A percentile compares a stretch with the other conserved stretches of the same genome.
These are phyloP conservation scores for Lycaon pictus DNA, from an alignment of 2,113 vertebrate genomes.

Conservation along the genomic window DNA sequence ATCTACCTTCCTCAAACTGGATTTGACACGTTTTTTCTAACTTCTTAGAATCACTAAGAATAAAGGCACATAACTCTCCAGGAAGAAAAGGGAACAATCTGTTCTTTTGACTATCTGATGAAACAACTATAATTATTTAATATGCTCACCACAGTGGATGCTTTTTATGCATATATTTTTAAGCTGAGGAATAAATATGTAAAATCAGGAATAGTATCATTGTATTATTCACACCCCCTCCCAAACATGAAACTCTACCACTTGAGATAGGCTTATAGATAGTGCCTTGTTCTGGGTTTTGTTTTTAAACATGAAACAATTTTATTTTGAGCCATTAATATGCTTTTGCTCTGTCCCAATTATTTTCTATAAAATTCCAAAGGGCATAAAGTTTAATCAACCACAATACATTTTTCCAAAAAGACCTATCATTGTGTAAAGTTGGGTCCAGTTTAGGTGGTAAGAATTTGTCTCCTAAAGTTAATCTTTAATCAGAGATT, in stretches of 20 bases:
- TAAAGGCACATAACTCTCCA: background rate
- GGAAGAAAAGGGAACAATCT: background rate
- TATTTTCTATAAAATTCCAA: background rate
- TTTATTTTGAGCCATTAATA: background rate
- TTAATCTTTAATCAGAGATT: background rate
- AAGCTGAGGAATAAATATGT: background rate
- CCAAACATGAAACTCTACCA: background rate
- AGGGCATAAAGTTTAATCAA: background rate
- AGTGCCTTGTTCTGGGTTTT: background rate
- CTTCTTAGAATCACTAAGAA: conserved; percentile 53
- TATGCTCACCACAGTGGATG: background rate
- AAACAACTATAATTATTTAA: background rate
- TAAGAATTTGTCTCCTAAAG: background rate
- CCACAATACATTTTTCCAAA: background rate
- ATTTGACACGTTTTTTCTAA: background rate
- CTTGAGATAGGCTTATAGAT: background rate
- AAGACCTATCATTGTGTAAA: background rate
- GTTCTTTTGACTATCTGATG: conserved; percentile 1
- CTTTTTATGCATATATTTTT: conserved; percentile 29
- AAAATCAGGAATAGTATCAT: background rate
- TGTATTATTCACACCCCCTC: background rate
- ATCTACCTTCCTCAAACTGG: background rate
- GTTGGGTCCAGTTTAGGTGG: background rate
- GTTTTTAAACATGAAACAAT: background rate
- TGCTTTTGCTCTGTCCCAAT: background rate